Evolutionary conservation across 2,888 invertebrate species (phyloP), one percentile per base, ranked within the genome.

Genomic region (Noctua comes): DNA sequence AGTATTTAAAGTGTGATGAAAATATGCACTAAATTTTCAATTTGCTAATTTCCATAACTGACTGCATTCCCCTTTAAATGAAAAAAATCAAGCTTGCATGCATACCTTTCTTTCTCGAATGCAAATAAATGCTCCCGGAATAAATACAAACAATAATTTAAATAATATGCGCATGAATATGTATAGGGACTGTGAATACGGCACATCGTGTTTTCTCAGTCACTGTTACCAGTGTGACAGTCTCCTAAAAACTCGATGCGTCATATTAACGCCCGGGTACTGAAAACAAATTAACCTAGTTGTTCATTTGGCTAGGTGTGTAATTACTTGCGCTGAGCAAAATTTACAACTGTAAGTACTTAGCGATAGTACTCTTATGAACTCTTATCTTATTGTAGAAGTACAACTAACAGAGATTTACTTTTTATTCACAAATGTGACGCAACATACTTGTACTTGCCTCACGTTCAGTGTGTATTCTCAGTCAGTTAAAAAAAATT

Each of bases 301-400:
- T 80, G 76, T 96, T 96, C 92, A 93, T 95, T 95, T 96, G 95
- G 94, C 94, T 96, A 96, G 96, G 96, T 96, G 93, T 92, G 95
- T 96, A 90, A 92, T 95, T 90, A 91, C 96, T 94, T 96, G 96
- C 93, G 96, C 96, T 93, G 96, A 96, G 91, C 96, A 96, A 95
- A 96, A 95, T 93, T 93, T 96, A 86, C 93, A 94, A 91, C 92
- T 91, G 96, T 96, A 94, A 96, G 96, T 96, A 96, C 92, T 90
- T 90, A 89, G 89, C 77, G 27, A 69, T 91, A 90, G 87, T 90
- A 89, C 82, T 86, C 64, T 85, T 59, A 59, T 59, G 59, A 59
- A 27, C 59, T 59, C 59, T 80, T 66, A 66, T 43, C 76, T 79
- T 84, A 74, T 73, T 86, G 79, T 91, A 82, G 83, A 43, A 77